Percentiles rank a stretch among this genome's conserved stretches.
phyloP scores from a whole-genome alignment of 92 coral and sea anemone species.

The Siderastrea radians region DNA sequence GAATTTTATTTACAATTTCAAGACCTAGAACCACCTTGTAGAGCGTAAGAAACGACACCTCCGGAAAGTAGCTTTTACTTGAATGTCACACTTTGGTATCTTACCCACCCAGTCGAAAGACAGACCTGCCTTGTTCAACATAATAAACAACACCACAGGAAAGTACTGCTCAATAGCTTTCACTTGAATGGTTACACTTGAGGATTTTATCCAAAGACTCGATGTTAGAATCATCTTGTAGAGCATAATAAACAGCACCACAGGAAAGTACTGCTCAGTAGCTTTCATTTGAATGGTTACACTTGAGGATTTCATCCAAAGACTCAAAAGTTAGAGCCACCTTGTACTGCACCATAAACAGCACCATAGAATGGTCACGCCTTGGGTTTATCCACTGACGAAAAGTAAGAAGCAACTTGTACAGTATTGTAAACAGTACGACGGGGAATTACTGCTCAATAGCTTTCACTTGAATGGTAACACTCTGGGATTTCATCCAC shows the following conservation, averaged over 20 bases:
- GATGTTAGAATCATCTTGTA: no score
- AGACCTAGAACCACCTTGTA: background rate
- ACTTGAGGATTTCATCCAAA: background rate
- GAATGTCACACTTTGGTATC: no score
- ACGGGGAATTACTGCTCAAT: background rate
- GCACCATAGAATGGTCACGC: no score
- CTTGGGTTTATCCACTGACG: no score
- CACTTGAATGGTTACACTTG: background rate
- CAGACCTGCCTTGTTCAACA: no score
- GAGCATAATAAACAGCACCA: no score
- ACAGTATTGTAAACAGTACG: no score
- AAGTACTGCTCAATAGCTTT: background rate
- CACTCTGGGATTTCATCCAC: background rate
- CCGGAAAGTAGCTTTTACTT: no score
- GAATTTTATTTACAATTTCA: background rate
- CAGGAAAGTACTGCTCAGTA: no score
- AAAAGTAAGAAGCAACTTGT: no score
- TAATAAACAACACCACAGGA: background rate
- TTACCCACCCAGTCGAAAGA: no score
- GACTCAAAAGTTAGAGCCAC: background rate
- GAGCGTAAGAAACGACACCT: background rate
- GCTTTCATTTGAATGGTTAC: background rate
- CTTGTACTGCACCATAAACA: background rate
- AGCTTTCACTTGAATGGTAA: background rate
- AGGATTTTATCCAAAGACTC: no score